Percentiles rank a stretch among this genome's conserved stretches.
Evolutionary conservation across 2,113 vertebrate species (phyloP).

Genomic region (Saccopteryx bilineata): DNA sequence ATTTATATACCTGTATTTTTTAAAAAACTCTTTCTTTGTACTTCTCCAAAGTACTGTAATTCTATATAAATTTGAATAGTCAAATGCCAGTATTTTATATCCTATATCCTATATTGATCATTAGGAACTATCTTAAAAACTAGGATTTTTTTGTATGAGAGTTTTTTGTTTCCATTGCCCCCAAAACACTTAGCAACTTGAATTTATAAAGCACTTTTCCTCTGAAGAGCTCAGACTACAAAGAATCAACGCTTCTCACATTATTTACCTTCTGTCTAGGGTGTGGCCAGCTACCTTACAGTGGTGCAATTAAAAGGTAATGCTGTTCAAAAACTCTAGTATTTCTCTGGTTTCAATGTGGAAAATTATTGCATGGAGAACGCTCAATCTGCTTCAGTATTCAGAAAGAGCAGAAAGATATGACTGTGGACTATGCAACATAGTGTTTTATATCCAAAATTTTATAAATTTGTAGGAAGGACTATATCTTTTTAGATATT

Average conservation of each 20-base stretch:
- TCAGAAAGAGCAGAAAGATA: not conserved
- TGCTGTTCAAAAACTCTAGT: constrained; percentile 46
- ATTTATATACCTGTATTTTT: constrained; percentile 85
- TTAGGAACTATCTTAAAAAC: constrained; percentile 77
- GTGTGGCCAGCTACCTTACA: constrained; percentile 67
- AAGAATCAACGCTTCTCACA: constrained; percentile 68
- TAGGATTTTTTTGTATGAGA: constrained; percentile 51
- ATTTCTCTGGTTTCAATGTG: constrained; percentile 24
- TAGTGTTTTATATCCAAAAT: not conserved
- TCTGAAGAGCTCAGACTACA: constrained; percentile 70
- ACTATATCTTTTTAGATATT: not conserved
- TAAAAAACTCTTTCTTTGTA: constrained; percentile 84
- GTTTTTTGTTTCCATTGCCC: constrained; percentile 72
- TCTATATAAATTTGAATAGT: constrained; percentile 81
- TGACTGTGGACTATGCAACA: not conserved
- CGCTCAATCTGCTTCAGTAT: not conserved
- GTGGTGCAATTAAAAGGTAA: constrained; percentile 77
- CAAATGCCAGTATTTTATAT: constrained; percentile 67
- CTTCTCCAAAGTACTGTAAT: constrained; percentile 86
- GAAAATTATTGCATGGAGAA: not conserved
- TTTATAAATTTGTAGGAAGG: constrained; percentile 8
- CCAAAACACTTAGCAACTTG: constrained; percentile 54
- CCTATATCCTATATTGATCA: constrained; percentile 60
- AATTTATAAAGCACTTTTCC: constrained; percentile 52
- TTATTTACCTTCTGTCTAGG: constrained; percentile 72